phyloP scores from a whole-genome alignment of 2,888 invertebrate species.

The Eledona agricola region DNA sequence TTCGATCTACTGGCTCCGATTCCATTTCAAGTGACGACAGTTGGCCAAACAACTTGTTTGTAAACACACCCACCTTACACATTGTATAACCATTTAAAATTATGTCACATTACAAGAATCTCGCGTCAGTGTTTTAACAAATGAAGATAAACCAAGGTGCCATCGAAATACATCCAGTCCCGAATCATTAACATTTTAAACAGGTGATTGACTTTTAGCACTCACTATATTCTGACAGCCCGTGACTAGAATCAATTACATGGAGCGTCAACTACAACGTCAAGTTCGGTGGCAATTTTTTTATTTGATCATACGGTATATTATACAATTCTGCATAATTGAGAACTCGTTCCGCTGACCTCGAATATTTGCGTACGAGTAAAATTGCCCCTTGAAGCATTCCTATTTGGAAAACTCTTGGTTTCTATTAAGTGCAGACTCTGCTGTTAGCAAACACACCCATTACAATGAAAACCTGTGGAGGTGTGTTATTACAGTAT shows the following conservation, averaged over 20 bases:
- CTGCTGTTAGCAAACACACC: slow-evolving; percentile 12
- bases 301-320: too few species aligned
- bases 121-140: slow-evolving; percentile 6
- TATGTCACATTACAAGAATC: slow-evolving; percentile 4
- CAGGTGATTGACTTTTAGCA: neutral
- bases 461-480: slow-evolving; percentile 16
- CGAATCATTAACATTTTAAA: neutral
- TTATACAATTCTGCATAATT: slow-evolving; percentile 1
- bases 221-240: neutral
- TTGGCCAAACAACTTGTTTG: slow-evolving; percentile 7
- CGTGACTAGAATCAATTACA: too few species aligned
- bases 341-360: slow-evolving; percentile 1
- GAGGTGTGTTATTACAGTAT: slow-evolving; percentile 24
- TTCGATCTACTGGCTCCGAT: neutral
- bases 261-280: too few species aligned
- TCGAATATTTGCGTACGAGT: slow-evolving; percentile 1
- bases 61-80: slow-evolving; percentile 13
- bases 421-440: slow-evolving; percentile 1
- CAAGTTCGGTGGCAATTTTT: too few species aligned
- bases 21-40: too few species aligned
- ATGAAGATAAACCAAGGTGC: too few species aligned
- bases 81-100: slow-evolving; percentile 6
- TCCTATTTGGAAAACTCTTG: neutral
- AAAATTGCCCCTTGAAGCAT: neutral
- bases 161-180: slow-evolving; percentile 2